Evolutionary conservation across 1,140 invertebrate genomes (phyloP).

Genomic region (Cyphomyrmex costatus): DNA sequence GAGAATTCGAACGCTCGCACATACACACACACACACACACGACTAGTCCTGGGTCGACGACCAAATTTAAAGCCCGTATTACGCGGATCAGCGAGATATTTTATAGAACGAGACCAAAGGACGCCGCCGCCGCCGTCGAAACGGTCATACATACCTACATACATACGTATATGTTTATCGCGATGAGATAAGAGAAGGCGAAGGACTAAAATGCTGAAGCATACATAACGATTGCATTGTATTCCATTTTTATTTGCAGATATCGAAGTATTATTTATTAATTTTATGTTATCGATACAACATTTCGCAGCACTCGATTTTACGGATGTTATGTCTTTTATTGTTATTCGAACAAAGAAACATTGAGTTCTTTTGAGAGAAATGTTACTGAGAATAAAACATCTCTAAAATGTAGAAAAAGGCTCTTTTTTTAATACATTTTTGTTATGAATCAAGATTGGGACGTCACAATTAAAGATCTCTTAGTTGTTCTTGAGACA

Average conservation of each 20-base stretch:
- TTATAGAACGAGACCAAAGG: conserved; percentile 20
- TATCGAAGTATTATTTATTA: conserved; percentile 7
- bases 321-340: neutral
- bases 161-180: neutral
- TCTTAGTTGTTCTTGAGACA: neutral
- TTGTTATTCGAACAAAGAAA: neutral
- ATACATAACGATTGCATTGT: neutral
- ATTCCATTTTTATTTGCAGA: neutral
- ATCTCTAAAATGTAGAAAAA: neutral
- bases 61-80: conserved; percentile 67
- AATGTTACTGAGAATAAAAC: neutral
- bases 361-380: neutral
- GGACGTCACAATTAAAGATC: neutral
- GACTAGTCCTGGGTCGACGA: conserved; percentile 27
- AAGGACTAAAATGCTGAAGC: neutral
- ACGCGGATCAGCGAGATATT: conserved; percentile 60
- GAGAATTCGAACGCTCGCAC: conserved; percentile 7
- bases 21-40: conserved; percentile 5
- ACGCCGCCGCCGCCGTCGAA: conserved; percentile 11
- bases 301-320: neutral
- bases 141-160: conserved; percentile 32
- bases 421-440: neutral
- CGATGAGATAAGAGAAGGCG: neutral
- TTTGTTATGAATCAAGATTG: neutral
- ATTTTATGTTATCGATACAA: neutral